These are phyloP conservation scores for Rhogogaster chlorosoma DNA, from an alignment of 2,888 invertebrate species.

Conservation along the genomic window DNA sequence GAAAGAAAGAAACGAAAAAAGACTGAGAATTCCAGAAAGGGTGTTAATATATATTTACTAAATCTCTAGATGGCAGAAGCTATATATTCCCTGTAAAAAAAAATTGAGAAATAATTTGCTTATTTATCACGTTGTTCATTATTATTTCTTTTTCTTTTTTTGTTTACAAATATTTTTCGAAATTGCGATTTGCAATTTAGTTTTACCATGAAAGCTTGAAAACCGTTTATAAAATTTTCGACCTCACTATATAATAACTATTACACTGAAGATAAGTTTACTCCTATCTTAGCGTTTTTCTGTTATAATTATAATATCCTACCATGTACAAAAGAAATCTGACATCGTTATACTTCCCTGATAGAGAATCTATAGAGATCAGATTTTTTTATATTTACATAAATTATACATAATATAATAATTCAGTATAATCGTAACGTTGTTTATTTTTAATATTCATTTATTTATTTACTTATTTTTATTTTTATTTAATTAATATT, in stretches of 20 bases:
- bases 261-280: neutral
- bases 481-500: neutral
- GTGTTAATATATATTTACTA: neutral
- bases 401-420: constrained; percentile 17
- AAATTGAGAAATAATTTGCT: neutral
- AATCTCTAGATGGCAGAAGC: neutral
- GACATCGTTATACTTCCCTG: neutral
- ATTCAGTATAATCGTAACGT: constrained; percentile 1
- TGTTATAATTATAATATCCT: neutral
- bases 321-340: constrained; percentile 16
- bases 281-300: neutral
- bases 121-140: neutral
- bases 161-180: no score
- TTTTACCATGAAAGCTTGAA: neutral
- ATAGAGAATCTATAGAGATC: neutral
- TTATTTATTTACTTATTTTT: no score
- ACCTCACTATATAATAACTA: neutral
- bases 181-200: neutral
- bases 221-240: neutral
- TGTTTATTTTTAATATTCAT: no score
- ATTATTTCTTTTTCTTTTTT: neutral
- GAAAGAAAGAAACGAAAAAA: neutral
- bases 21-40: neutral
- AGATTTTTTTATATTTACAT: constrained; percentile 11
- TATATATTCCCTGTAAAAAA: neutral